Evolutionary conservation across 2,888 invertebrate species (phyloP).

Genomic region (Limnephilus lunatus): DNA sequence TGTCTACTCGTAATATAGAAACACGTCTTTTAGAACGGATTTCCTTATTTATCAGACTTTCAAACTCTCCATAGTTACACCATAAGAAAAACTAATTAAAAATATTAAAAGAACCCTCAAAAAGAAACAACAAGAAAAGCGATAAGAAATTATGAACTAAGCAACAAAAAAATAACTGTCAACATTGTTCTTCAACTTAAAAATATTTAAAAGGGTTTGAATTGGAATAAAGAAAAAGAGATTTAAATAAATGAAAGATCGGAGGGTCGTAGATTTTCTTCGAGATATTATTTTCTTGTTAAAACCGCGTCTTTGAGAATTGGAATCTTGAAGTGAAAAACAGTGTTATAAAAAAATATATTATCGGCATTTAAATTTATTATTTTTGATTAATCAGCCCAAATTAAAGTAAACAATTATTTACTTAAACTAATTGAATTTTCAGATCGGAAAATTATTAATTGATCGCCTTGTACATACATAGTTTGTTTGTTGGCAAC

Average conservation of each 20-base stretch:
- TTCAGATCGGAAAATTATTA: no score
- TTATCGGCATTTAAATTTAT: no score
- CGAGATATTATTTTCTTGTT: constrained; percentile 29
- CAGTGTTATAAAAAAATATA: neutral
- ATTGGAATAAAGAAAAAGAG: constrained; percentile 31
- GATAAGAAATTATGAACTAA: neutral
- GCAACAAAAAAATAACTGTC: neutral
- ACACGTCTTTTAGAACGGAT: no score
- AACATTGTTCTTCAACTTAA: neutral
- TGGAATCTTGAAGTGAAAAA: neutral
- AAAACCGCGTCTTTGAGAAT: constrained; percentile 15
- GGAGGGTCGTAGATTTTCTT: constrained; percentile 30
- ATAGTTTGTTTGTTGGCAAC: no score
- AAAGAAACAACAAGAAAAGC: neutral
- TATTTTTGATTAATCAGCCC: no score
- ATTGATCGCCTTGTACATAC: no score
- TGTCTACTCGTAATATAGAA: no score
- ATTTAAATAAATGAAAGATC: constrained; percentile 50
- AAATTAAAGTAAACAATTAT: no score
- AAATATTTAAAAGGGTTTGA: constrained; percentile 19
- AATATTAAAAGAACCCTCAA: no score
- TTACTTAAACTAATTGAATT: no score
- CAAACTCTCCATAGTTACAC: neutral
- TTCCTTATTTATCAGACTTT: neutral
- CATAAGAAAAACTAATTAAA: neutral